These are phyloP conservation scores for Carassius carassius DNA, from an alignment of 2,113 vertebrate genomes.

Conservation along the genomic window DNA sequence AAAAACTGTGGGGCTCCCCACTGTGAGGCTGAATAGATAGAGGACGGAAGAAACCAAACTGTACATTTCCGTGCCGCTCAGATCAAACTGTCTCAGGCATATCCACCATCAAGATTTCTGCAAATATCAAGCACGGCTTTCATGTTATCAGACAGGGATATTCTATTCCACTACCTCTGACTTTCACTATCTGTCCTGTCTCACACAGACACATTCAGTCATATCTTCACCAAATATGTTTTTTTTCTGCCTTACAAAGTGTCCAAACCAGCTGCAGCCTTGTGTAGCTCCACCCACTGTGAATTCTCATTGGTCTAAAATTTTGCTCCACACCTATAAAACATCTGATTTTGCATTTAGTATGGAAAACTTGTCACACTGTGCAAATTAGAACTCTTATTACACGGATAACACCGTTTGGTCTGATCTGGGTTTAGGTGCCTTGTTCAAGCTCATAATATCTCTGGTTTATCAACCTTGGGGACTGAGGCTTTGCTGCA, in stretches of 20 bases:
- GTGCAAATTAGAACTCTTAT: not conserved
- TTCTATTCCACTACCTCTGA: not conserved
- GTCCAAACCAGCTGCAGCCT: not conserved
- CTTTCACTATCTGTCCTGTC: not conserved
- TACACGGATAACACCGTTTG: not conserved
- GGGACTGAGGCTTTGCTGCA: not conserved
- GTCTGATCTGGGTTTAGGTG: not conserved
- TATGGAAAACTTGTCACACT: not conserved
- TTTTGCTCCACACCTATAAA: not conserved
- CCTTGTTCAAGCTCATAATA: not conserved
- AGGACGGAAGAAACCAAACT: too few species aligned
- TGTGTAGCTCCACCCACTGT: not conserved
- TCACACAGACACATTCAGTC: not conserved
- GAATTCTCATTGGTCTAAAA: not conserved
- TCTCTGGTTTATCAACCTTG: not conserved
- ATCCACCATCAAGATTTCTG: constrained; percentile 11
- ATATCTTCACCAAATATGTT: not conserved
- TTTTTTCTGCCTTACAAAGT: not conserved
- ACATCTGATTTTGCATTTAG: not conserved
- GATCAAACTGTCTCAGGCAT: not conserved
- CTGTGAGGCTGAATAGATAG: constrained; percentile 7
- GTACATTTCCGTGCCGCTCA: not conserved
- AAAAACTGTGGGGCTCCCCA: constrained; percentile 34
- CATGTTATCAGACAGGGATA: not conserved
- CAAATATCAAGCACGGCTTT: constrained; percentile 6